phyloP scores from a whole-genome alignment of 2,113 vertebrate species.

The Ornithorhynchus anatinus region DNA sequence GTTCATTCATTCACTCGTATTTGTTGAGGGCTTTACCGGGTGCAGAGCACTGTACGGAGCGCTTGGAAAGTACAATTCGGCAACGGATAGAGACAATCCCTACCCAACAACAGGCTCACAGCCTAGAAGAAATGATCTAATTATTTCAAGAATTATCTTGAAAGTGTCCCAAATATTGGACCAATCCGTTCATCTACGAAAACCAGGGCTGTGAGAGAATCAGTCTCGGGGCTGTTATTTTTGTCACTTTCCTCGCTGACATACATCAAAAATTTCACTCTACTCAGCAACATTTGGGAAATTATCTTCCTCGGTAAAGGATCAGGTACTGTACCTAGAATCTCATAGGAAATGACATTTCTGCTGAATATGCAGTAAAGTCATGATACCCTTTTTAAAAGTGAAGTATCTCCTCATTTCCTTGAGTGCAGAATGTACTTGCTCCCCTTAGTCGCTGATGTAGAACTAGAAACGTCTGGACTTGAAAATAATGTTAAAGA shows the following conservation, averaged over 20 bases:
- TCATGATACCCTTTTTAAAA: neutral
- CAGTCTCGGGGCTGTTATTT: neutral
- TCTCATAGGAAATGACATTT: neutral
- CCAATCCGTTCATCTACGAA: neutral
- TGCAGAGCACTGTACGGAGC: too few relatives aligned
- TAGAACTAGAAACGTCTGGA: neutral
- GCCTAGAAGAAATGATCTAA: too few relatives aligned
- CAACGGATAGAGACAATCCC: too few relatives aligned
- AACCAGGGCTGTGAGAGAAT: neutral
- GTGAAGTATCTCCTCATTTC: rapidly evolving
- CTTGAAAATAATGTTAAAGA: neutral
- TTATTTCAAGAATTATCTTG: too few relatives aligned
- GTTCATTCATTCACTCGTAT: too few relatives aligned
- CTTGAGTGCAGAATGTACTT: neutral
- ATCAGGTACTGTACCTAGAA: neutral
- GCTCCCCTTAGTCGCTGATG: constrained; percentile 2
- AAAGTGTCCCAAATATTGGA: neutral
- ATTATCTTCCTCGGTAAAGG: too few relatives aligned
- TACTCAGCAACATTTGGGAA: neutral
- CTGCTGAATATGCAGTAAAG: neutral
- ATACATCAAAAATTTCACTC: neutral
- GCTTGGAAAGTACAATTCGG: too few relatives aligned
- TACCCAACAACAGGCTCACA: too few relatives aligned
- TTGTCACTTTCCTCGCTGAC: too few relatives aligned
- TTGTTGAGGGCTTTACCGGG: too few relatives aligned